Conservation (phyloP, 1,140 invertebrate genomes). For the Nephila pilipes region DNA sequence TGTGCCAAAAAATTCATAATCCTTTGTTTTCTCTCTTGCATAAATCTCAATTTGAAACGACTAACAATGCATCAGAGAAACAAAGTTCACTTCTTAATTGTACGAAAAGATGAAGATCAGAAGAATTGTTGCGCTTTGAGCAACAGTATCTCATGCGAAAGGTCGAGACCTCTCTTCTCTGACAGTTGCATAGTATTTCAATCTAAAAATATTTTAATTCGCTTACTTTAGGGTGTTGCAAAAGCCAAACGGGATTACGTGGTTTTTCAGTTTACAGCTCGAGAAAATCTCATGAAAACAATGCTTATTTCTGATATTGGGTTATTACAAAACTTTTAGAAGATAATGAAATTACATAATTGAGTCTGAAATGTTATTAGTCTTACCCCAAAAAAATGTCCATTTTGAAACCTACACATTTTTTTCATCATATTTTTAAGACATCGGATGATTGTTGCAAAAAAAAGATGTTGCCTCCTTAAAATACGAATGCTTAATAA, state of each 20-base stretch:
- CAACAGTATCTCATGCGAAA: constrained; percentile 24
- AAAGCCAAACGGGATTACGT: constrained; percentile 41
- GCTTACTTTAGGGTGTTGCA: constrained; percentile 19
- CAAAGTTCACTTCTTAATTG: constrained; percentile 57
- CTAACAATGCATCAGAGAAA: constrained; percentile 34
- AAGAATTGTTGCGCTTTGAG: constrained; percentile 21
- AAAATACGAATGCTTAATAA: too few species aligned
- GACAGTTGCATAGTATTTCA: constrained; percentile 24
- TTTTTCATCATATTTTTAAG: too few species aligned
- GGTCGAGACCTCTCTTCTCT: constrained; percentile 33
- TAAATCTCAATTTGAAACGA: constrained; percentile 52
- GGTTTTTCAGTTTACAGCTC: neutral
- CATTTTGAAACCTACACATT: too few species aligned
- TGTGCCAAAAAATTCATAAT: constrained; percentile 49
- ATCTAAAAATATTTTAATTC: constrained; percentile 56
- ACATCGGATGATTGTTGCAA: too few species aligned
- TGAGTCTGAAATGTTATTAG: neutral
- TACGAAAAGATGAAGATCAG: constrained; percentile 51
- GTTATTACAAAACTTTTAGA: neutral
- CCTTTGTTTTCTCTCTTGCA: constrained; percentile 64
- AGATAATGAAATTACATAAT: neutral
- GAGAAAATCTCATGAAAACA: constrained; percentile 1
- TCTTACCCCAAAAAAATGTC: too few species aligned
- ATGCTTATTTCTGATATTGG: neutral
- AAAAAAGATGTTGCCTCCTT: too few species aligned